These are phyloP conservation scores for Paramuricea clavata DNA, from an alignment of 92 coral and sea anemone genomes.

Conservation along the genomic window DNA sequence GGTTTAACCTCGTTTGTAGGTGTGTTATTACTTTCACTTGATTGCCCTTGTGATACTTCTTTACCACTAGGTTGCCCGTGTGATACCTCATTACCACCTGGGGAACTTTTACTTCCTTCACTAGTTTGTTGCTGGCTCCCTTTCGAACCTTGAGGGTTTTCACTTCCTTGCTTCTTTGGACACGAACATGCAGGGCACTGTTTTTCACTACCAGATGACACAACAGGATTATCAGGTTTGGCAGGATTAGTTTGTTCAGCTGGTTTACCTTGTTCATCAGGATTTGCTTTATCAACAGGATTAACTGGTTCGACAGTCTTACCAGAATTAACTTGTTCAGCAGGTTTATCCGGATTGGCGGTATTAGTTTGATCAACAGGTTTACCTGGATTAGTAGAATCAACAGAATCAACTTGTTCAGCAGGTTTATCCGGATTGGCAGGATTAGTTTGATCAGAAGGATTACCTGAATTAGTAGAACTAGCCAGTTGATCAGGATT, in stretches of 20 bases:
- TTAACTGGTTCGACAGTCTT: background rate
- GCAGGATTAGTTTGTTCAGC: no score
- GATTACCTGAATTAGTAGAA: background rate
- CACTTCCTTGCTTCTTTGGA: background rate
- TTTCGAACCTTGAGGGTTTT: background rate
- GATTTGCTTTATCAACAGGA: background rate
- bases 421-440: background rate
- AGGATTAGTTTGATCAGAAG: background rate
- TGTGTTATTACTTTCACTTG: background rate
- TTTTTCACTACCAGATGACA: background rate
- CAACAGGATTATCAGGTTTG: background rate
- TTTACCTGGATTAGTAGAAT: background rate
- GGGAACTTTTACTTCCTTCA: background rate
- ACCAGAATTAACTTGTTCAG: background rate
- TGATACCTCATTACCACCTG: background rate
- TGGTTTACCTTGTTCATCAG: background rate
- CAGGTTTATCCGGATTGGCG: background rate
- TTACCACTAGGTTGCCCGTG: background rate
- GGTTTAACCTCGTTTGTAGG: background rate
- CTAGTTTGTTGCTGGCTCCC: background rate
- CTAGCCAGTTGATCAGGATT: background rate
- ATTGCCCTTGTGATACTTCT: background rate
- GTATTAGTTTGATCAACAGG: background rate
- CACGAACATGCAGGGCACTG: slow-evolving; percentile 1
- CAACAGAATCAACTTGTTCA: background rate